Evolutionary conservation across 1,140 invertebrate species (phyloP), one percentile per base, ranked within the genome.

Genomic region (Andrena cerasifolii): DNA sequence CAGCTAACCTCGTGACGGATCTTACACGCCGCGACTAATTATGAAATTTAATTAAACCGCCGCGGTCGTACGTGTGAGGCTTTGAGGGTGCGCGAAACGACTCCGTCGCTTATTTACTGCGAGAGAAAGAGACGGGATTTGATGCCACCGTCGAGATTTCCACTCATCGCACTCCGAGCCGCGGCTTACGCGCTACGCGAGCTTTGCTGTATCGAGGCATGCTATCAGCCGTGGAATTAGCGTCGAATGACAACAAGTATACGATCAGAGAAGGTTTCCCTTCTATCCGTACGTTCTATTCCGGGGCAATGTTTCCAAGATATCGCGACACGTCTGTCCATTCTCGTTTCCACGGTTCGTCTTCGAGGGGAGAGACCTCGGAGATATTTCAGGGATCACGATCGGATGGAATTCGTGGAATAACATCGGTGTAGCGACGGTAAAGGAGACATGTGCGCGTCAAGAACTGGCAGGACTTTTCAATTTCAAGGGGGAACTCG

Each of bases 21-120:
- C 65, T 70, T 67, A 24, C 58, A 47, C 49, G 36, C 47, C 40
- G 26, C 63, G 78, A 79, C 83, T 86, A 86, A 86, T 86, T 86
- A 86, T 86, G 82, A 85, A 86, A 86, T 86, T 86, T 85, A 86
- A 86, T 86, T 86, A 86, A 86, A 85, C 76, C 71, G 73, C 67
- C 53, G 40, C 45, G 2, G 1, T 31, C 33, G 63, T 67, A 63
- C 33, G 61, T 45, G 62, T 14, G 40, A n/a, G 26, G 66, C 54
- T 75, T 62, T 58, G 49, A 63, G 68, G 54, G 53, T 49, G 68
- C 45, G 76, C 68, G 40, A 76, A 58, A 28, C 68, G 65, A 56
- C 70, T 58, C 65, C 54, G 49, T 33, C 36, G 53, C 61, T 53
- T 71, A 71, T 77, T 65, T 58, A 26, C 5, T 14, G 47, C 7